phyloP scores from a whole-genome alignment of 2,797 vertebrate species.

The Pseudochaenichthys georgianus region DNA sequence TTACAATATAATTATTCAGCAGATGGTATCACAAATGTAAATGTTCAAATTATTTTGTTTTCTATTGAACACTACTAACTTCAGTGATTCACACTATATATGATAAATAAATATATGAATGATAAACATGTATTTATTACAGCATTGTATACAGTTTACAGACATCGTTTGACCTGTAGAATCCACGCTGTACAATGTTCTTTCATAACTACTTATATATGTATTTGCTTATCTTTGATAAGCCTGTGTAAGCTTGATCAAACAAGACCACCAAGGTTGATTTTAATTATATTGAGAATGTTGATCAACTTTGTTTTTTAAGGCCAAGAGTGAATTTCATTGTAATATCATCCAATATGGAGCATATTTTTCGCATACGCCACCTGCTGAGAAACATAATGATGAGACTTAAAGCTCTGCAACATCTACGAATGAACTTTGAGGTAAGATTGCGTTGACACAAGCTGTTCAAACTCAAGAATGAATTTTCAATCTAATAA shows the following conservation, averaged over 20 bases:
- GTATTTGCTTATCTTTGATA: not conserved
- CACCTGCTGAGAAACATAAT: not conserved
- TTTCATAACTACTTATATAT: not conserved
- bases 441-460: not conserved
- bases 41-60: not conserved
- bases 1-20: not conserved
- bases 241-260: slow-evolving; percentile 2
- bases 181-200: not conserved
- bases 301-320: slow-evolving; percentile 19
- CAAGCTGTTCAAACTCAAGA: slow-evolving; percentile 1
- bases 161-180: not conserved
- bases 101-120: no score
- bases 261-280: slow-evolving; percentile 5
- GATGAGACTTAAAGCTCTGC: not conserved
- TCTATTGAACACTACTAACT: not conserved
- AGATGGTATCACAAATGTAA: slow-evolving; percentile 2
- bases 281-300: slow-evolving; percentile 4
- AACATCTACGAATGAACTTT: not conserved
- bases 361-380: not conserved
- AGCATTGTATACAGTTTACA: not conserved
- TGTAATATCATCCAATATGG: no score
- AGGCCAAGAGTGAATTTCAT: slow-evolving; percentile 4
- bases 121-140: not conserved
- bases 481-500: not conserved
- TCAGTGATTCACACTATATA: not conserved